Percentiles rank a stretch among this genome's conserved stretches.
phyloP scores from a whole-genome alignment of 2,797 vertebrate genomes.

The Echiichthys vipera region DNA sequence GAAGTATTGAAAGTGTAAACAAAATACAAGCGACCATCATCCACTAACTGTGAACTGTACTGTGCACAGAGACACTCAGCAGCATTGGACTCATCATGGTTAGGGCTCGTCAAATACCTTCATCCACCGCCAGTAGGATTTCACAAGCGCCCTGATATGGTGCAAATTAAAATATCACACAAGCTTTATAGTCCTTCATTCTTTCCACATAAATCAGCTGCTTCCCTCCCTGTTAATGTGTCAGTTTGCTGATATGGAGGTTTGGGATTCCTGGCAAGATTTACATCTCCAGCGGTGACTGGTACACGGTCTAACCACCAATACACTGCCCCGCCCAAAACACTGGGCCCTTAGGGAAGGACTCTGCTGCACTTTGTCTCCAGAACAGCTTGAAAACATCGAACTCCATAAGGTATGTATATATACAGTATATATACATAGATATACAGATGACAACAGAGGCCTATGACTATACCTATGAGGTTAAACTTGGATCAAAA shows the following conservation, averaged over 20 bases:
- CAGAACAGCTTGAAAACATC: neutral
- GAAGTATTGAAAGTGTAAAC: too few species aligned
- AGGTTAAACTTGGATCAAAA: neutral
- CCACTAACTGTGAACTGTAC: too few species aligned
- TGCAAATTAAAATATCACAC: conserved; percentile 30
- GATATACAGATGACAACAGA: neutral
- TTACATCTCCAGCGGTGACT: conserved; percentile 22
- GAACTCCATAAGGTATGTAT: neutral
- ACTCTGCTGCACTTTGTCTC: too few species aligned
- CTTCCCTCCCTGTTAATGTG: conserved; percentile 23
- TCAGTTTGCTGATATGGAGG: conserved; percentile 16
- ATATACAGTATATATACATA: neutral
- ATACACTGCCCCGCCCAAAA: conserved; percentile 33
- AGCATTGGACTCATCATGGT: neutral
- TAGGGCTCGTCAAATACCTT: conserved; percentile 13
- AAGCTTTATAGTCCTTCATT: conserved; percentile 3
- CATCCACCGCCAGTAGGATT: conserved; percentile 21
- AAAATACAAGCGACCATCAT: neutral
- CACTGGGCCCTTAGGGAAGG: too few species aligned
- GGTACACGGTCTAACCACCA: conserved; percentile 41
- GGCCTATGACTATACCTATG: too few species aligned
- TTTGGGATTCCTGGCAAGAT: conserved; percentile 38
- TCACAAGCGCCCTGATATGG: conserved; percentile 35
- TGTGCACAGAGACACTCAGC: neutral
- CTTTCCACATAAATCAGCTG: conserved; percentile 46